Percentiles rank a stretch among this genome's conserved stretches.
Evolutionary conservation across 2,113 vertebrate species (phyloP).

Genomic region (Arenaria interpres): DNA sequence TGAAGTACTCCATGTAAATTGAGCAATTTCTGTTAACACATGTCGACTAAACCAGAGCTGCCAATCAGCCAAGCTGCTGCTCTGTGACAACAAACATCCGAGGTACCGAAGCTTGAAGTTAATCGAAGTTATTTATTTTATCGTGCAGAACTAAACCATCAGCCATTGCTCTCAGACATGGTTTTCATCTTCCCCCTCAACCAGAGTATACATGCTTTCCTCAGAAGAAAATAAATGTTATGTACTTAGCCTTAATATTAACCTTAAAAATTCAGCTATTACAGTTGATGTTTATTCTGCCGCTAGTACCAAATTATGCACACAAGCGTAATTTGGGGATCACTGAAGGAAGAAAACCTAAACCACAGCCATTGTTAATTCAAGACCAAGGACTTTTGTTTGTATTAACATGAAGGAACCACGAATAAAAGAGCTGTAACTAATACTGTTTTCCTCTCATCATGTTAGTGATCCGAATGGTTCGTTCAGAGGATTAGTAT

Average conservation of each 20-base stretch:
- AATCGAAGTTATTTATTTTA: conserved; percentile 60
- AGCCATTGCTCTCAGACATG: conserved; percentile 22
- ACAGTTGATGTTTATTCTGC: conserved; percentile 17
- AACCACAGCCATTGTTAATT: conserved; percentile 3
- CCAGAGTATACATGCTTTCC: not conserved
- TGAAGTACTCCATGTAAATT: conserved; percentile 55
- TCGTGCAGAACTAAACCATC: conserved; percentile 54
- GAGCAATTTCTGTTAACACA: conserved; percentile 61
- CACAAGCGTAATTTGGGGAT: not conserved
- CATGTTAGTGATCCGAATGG: not conserved
- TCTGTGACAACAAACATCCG: conserved; percentile 65
- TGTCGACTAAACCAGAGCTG: conserved; percentile 48
- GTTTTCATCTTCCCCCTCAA: conserved; percentile 13
- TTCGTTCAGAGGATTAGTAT: conserved; percentile 33
- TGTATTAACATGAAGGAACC: not conserved
- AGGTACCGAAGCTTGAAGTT: conserved; percentile 57
- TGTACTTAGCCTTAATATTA: conserved; percentile 17
- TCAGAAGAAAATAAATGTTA: not conserved
- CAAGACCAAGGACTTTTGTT: not conserved
- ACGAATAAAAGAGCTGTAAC: not conserved
- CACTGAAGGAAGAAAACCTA: not conserved
- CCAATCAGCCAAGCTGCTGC: conserved; percentile 60
- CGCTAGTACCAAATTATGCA: not conserved
- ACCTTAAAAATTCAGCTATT: conserved; percentile 37
- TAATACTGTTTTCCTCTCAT: not conserved